These are phyloP conservation scores for Cyclina sinensis DNA, from an alignment of 1,140 invertebrate genomes.

Conservation along the genomic window DNA sequence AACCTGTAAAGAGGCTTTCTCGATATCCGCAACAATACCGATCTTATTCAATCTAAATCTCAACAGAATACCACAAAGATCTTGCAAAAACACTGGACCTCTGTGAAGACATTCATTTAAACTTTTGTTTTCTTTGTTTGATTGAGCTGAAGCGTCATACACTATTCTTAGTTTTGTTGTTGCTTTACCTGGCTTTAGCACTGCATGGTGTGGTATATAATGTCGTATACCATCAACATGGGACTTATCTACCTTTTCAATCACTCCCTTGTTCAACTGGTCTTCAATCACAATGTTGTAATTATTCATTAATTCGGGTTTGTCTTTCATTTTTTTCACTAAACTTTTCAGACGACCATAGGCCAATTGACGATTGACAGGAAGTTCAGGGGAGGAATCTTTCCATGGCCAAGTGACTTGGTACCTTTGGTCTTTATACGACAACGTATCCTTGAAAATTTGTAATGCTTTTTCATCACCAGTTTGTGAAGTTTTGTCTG, in stretches of 20 bases:
- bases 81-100: neutral
- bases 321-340: slow-evolving; percentile 15
- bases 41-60: neutral
- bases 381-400: neutral
- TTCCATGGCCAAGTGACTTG: neutral
- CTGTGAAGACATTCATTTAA: neutral
- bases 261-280: slow-evolving; percentile 49
- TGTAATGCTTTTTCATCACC: slow-evolving; percentile 29
- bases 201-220: slow-evolving; percentile 41
- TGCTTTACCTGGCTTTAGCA: neutral
- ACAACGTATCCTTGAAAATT: slow-evolving; percentile 30
- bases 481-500: slow-evolving; percentile 11
- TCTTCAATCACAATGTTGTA: slow-evolving; percentile 56
- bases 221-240: neutral
- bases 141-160: slow-evolving; percentile 23
- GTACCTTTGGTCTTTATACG: slow-evolving; percentile 47
- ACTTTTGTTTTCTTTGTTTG: neutral
- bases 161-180: slow-evolving; percentile 11
- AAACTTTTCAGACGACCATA: slow-evolving; percentile 33
- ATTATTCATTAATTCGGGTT: slow-evolving; percentile 49
- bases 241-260: slow-evolving; percentile 5
- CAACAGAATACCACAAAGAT: slow-evolving; percentile 41
- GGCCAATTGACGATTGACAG: slow-evolving; percentile 54
- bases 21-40: too few relatives aligned
- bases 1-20: slow-evolving; percentile 24